Evolutionary conservation across 2,113 vertebrate species (phyloP).

Genomic region (Mesembrinibis cayennensis): DNA sequence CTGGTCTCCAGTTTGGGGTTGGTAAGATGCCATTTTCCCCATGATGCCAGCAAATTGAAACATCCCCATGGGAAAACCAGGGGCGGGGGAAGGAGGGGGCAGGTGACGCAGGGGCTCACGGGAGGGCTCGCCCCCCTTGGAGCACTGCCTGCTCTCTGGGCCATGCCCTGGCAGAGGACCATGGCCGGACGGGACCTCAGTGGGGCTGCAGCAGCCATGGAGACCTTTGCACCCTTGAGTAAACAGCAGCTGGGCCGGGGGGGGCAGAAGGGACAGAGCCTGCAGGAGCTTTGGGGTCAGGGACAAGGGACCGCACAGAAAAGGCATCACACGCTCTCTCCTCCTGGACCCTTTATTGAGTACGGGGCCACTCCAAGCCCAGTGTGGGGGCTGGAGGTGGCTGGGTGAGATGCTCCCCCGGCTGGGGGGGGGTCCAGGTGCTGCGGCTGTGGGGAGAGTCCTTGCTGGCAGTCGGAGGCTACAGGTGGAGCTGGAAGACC

Average conservation of each 20-base stretch:
- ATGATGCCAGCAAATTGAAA: accelerated
- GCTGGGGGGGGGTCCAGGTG: not conserved
- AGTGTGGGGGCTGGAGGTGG: accelerated
- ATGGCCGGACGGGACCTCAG: accelerated
- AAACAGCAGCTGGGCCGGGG: not conserved
- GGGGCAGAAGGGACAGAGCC: not conserved
- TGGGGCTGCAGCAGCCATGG: accelerated
- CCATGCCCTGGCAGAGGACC: not conserved
- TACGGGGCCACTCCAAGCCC: not conserved
- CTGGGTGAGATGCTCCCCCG: accelerated
- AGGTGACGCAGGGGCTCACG: accelerated
- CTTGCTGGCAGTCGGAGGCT: not conserved
- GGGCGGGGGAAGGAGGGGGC: not conserved
- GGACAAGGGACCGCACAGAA: not conserved
- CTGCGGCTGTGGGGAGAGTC: accelerated
- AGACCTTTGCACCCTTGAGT: slow-evolving; percentile 42
- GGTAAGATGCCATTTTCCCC: not conserved
- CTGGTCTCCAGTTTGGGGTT: not conserved
- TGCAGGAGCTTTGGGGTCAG: not conserved
- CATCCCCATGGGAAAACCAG: not conserved
- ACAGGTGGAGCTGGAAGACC: slow-evolving; percentile 80
- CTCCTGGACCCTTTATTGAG: slow-evolving; percentile 28
- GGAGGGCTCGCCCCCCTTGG: not conserved
- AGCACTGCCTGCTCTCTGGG: not conserved
- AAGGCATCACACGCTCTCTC: not conserved